Evolutionary conservation across 2,888 invertebrate genomes (phyloP).

Genomic region (Apoda limacodes): DNA sequence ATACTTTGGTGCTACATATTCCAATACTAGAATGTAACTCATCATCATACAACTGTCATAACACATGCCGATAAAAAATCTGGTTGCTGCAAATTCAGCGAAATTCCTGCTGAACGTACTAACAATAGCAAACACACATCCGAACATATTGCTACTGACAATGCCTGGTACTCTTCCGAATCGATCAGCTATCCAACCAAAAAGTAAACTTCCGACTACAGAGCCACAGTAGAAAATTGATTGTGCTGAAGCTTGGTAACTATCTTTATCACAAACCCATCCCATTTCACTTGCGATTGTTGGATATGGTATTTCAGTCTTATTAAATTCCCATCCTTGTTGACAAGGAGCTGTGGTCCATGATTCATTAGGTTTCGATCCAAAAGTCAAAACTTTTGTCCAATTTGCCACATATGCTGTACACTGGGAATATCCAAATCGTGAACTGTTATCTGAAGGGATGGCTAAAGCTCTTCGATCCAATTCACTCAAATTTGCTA

Average conservation of each 20-base stretch:
- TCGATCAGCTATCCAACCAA: slow-evolving; percentile 43
- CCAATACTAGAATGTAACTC: slow-evolving; percentile 39
- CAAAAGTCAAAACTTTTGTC: slow-evolving; percentile 31
- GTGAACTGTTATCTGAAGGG: slow-evolving; percentile 27
- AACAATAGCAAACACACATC: slow-evolving; percentile 33
- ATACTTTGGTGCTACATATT: slow-evolving; percentile 45
- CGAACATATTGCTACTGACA: slow-evolving; percentile 33
- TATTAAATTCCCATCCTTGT: slow-evolving; percentile 48
- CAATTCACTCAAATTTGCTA: slow-evolving; percentile 32
- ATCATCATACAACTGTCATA: slow-evolving; percentile 52
- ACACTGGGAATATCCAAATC: slow-evolving; percentile 42
- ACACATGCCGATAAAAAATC: slow-evolving; percentile 46
- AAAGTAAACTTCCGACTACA: slow-evolving; percentile 37
- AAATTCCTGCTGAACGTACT: slow-evolving; percentile 35
- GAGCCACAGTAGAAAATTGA: slow-evolving; percentile 44
- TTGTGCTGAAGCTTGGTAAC: slow-evolving; percentile 46
- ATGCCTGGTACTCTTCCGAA: slow-evolving; percentile 42
- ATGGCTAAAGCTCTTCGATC: slow-evolving; percentile 36
- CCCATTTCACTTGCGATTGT: slow-evolving; percentile 43
- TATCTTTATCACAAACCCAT: slow-evolving; percentile 45
- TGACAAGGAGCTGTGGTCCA: slow-evolving; percentile 33
- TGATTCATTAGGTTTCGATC: slow-evolving; percentile 23
- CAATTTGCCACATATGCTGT: slow-evolving; percentile 38
- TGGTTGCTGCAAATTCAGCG: slow-evolving; percentile 31
- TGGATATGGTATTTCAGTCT: slow-evolving; percentile 42